These are phyloP conservation scores for Empidonax alnorum DNA, from an alignment of 2,113 vertebrate genomes.

Conservation along the genomic window DNA sequence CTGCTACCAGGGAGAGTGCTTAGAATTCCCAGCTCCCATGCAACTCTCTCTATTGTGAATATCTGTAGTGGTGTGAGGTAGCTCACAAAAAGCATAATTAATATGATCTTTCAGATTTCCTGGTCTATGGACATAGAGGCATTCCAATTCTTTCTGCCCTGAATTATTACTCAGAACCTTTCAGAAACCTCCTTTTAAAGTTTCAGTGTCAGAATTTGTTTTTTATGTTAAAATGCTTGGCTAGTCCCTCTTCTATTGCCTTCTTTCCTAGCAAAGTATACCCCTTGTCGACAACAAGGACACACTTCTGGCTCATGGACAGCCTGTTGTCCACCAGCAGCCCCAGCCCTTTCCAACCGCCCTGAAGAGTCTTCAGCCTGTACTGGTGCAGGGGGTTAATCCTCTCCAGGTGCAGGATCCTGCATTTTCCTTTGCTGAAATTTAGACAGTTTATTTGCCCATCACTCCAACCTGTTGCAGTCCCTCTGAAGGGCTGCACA, in stretches of 20 bases:
- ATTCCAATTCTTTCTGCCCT: neutral
- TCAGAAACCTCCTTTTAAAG: neutral
- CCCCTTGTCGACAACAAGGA: neutral
- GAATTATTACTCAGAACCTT: neutral
- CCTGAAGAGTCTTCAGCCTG: neutral
- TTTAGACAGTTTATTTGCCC: neutral
- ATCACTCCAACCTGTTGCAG: neutral
- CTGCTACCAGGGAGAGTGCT: neutral
- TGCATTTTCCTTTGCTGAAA: neutral
- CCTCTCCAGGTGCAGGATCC: neutral
- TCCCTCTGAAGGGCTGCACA: neutral
- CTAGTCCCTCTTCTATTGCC: neutral
- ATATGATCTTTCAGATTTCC: neutral
- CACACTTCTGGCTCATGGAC: neutral
- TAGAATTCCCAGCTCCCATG: neutral
- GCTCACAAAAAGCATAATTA: neutral
- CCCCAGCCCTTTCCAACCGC: neutral
- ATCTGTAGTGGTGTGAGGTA: neutral
- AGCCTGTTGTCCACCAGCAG: neutral
- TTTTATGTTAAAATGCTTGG: neutral
- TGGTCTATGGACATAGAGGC: neutral
- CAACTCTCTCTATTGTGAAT: neutral
- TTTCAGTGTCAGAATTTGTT: neutral
- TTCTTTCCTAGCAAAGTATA: neutral
- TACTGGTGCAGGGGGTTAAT: neutral